Evolutionary conservation across 1,140 invertebrate genomes (phyloP), one percentile per base, ranked within the genome.

Genomic region (Bombyx mandarina): DNA sequence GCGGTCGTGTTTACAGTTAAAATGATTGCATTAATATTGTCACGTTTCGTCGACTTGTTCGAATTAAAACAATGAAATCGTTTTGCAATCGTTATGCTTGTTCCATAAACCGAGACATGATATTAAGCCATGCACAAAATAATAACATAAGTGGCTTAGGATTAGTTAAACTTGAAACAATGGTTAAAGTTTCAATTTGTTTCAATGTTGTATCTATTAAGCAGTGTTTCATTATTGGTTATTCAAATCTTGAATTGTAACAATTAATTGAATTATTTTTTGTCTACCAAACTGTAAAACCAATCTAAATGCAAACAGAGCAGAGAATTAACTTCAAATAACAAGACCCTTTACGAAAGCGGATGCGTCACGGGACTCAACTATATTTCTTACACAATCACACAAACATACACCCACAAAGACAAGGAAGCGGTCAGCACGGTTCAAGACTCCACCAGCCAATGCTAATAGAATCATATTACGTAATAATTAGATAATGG

Each of bases 401-500:
- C 44, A 45, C 56, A 56, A 48, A 55, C 58, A 58, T 58, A 63
- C 26, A 61, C 55, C 42, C 48, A 42, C 54, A 56, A 57, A 22
- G 56, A 75, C 61, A 66, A 81, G 73, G 72, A 76, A 77, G 58
- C 46, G 43, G 61, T 58, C 75, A 70, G 65, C 70, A 66, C 67
- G 51, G 45, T 26, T 46, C 26, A 12, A 43, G 22, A 22, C 45
- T 64, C 69, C 67, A 71, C 73, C 66, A 75, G 65, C 59, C 61
- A 67, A 74, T 71, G 60, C 60, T 67, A 81, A 78, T 75, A 68
- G 65, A 66, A 70, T 69, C 56, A 65, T 48, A 52, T 83, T 82
- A 60, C 66, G 73, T 65, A 80, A 81, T 75, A 78, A 78, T 79
- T 81, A 82, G 73, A 80, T 77, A 77, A 77, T 75, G 64, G 63